A percentile compares a stretch with the other conserved stretches of the same genome.
phyloP scores from a whole-genome alignment of 2,113 vertebrate species.

The Psammodynastes pulverulentus region DNA sequence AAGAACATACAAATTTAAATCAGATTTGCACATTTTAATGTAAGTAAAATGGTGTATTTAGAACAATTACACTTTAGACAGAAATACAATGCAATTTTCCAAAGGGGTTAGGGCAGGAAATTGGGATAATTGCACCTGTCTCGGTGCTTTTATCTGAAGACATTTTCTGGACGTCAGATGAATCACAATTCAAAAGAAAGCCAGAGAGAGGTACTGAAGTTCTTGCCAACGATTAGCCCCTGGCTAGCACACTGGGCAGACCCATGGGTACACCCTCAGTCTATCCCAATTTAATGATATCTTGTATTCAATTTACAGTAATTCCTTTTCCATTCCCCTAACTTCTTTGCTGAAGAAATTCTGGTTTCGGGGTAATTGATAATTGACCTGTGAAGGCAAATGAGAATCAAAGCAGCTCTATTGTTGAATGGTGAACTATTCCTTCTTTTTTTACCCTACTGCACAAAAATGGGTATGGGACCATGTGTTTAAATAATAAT shows the following conservation, averaged over 20 bases:
- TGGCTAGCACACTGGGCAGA: not conserved
- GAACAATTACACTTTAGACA: not conserved
- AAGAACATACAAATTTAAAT: not conserved
- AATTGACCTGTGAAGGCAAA: not conserved
- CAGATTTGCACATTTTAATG: not conserved
- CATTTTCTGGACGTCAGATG: not conserved
- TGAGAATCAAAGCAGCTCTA: not conserved
- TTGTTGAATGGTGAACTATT: too few species aligned
- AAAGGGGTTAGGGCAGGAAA: not conserved
- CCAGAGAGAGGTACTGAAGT: not conserved
- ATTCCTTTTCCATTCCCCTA: not conserved
- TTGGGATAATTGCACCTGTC: not conserved
- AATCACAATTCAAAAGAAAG: not conserved
- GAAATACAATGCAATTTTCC: not conserved
- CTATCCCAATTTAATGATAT: not conserved
- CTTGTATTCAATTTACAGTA: not conserved
- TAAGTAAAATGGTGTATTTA: not conserved
- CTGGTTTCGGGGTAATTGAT: not conserved
- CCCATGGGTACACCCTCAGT: not conserved
- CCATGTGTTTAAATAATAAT: not conserved
- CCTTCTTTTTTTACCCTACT: too few species aligned
- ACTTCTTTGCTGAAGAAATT: not conserved
- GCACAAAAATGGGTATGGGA: not conserved
- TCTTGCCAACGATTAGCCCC: not conserved
- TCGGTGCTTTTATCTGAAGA: not conserved